Conservation (phyloP, 2,113 vertebrate species). For the Plecotus auritus region DNA sequence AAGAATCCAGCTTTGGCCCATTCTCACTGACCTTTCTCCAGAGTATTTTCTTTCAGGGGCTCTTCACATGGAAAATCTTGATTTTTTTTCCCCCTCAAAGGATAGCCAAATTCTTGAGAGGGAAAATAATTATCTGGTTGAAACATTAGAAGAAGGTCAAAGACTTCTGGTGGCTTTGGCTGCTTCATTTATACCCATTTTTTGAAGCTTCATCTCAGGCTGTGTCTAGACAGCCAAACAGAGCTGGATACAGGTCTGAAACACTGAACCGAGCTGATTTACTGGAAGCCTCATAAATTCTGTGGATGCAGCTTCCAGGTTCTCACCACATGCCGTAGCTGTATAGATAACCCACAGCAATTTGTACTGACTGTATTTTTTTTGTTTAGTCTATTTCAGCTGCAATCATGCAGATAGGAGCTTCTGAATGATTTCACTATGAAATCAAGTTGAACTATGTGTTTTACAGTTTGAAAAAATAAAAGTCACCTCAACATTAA, state of each 20-base stretch:
- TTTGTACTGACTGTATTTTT: constrained; percentile 53
- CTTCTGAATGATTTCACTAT: constrained; percentile 46
- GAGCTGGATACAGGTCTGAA: constrained; percentile 67
- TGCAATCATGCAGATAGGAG: constrained; percentile 58
- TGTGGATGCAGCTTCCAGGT: constrained; percentile 50
- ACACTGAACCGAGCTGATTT: constrained; percentile 52
- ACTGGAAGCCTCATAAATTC: constrained; percentile 66
- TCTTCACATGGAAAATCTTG: constrained; percentile 74
- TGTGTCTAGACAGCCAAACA: constrained; percentile 65
- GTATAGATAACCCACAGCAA: constrained; percentile 63
- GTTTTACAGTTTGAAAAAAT: background rate
- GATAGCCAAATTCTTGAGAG: constrained; percentile 75
- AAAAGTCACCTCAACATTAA: background rate
- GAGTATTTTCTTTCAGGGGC: constrained; percentile 73
- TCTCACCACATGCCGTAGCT: constrained; percentile 50
- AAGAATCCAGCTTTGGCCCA: constrained; percentile 63
- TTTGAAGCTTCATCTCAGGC: constrained; percentile 60
- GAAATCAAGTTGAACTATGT: constrained; percentile 18
- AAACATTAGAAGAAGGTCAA: constrained; percentile 75
- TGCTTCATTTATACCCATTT: constrained; percentile 54
- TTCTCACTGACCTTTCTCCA: constrained; percentile 65
- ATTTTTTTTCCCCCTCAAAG: constrained; percentile 27
- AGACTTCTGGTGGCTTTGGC: constrained; percentile 73
- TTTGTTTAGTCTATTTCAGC: constrained; percentile 71
- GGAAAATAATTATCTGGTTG: constrained; percentile 76